Evolutionary conservation across 2,888 invertebrate species (phyloP), one percentile per base, ranked within the genome.

Genomic region (Melipona beecheii): DNA sequence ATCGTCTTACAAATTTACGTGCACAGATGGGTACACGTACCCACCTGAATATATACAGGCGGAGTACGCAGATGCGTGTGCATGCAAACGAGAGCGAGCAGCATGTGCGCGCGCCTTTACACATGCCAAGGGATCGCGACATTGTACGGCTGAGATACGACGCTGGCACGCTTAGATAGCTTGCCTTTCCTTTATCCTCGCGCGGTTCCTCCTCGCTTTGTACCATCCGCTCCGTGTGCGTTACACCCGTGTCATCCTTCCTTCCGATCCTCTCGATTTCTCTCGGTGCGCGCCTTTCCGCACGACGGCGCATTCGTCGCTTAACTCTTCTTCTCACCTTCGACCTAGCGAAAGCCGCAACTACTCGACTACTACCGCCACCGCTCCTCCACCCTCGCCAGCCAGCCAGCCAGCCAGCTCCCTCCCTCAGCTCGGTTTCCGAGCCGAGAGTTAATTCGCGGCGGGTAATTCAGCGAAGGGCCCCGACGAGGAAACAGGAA

Each of bases 101-200:
- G 77, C 83, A 75, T 68, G 31, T 21, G 71, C 69, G 75, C 70
- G 75, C 84, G 86, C 89, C 89, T 90, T 88, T 86, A 87, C 87
- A 86, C 89, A 90, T 89, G 88, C 87, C 88, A 64, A 86, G 87
- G 92, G 92, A 92, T 92, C 92, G 91, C 90, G 86, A 90, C 87
- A 91, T 89, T 87, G 89, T 88, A 87, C 79, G 79, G 89, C 78
- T 78, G 90, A 90, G 85, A 90, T 90, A 90, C 87, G 86, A 89
- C 77, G 83, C 78, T 68, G 76, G 81, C 80, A 84, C 81, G 85
- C 77, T 78, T 83, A 85, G 76, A 82, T 78, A 79, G 75, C 82
- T 80, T 65, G 31, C 71, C 43, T 83, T 83, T 79, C 80, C 78
- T 82, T 85, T 87, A 71, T 87, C 80, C 78, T 15, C 43, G 64